These are phyloP conservation scores for Manduca sexta DNA, from an alignment of 1,140 invertebrate genomes.

Conservation along the genomic window DNA sequence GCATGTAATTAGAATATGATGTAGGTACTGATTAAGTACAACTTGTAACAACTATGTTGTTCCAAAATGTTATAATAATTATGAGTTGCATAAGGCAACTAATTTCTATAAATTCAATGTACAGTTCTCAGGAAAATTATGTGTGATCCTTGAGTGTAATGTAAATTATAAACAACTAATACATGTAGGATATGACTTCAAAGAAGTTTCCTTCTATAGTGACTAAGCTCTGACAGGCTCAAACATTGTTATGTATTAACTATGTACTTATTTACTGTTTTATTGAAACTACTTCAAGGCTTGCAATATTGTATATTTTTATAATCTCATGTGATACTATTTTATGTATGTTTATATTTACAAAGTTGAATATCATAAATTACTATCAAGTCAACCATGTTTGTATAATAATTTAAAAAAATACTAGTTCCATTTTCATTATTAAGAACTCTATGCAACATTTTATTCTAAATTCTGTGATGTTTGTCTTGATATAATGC, in stretches of 20 bases:
- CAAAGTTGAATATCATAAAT: no score
- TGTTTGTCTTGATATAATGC: no score
- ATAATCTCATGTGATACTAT: constrained; percentile 6
- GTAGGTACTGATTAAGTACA: constrained; percentile 61
- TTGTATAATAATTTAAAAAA: no score
- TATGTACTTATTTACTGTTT: constrained; percentile 3
- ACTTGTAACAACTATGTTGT: constrained; percentile 68
- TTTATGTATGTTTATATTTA: not conserved
- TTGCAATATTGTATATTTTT: constrained; percentile 5
- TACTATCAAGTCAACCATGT: no score
- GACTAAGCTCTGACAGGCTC: not conserved
- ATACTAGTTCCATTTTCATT: no score
- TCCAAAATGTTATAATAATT: constrained; percentile 25
- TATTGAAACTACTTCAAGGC: constrained; percentile 2
- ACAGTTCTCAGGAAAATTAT: not conserved
- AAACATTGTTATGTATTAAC: not conserved
- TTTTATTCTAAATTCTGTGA: no score
- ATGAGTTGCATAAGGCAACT: not conserved
- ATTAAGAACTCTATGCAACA: no score
- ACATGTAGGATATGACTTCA: not conserved
- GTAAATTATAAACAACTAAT: not conserved
- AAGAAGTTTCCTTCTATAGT: not conserved
- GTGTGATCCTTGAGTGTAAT: not conserved
- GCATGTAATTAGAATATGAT: constrained; percentile 17
- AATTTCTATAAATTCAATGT: not conserved